These are phyloP conservation scores for Larimichthys crocea DNA, from an alignment of 2,113 vertebrate genomes.

Conservation along the genomic window DNA sequence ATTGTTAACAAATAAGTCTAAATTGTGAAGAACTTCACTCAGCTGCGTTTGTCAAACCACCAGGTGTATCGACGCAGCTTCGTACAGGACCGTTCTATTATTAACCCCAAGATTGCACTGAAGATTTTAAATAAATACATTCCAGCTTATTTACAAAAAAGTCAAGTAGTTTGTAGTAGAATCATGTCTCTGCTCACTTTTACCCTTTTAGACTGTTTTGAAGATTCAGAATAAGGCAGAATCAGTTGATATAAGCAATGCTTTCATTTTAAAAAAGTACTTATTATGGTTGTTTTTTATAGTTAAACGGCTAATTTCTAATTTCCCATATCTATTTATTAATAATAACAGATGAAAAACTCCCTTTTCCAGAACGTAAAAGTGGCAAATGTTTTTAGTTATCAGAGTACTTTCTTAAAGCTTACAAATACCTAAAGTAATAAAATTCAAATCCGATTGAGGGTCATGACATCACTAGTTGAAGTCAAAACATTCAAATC, in stretches of 20 bases:
- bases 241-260: neutral
- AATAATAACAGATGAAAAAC: neutral
- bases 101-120: constrained; percentile 1
- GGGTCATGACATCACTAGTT: constrained; percentile 6
- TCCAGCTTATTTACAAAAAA: constrained; percentile 48
- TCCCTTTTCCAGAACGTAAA: neutral
- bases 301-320: neutral
- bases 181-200: neutral
- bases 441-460: neutral
- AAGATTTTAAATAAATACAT: constrained; percentile 55
- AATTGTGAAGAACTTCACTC: constrained; percentile 28
- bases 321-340: neutral
- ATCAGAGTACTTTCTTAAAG: constrained; percentile 4
- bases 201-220: neutral
- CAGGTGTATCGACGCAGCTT: constrained; percentile 3
- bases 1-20: neutral
- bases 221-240: neutral
- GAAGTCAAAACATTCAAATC: constrained; percentile 17
- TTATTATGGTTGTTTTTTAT: neutral
- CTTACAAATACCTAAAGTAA: neutral
- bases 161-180: constrained; percentile 51
- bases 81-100: neutral
- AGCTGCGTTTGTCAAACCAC: constrained; percentile 10
- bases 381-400: too few relatives aligned
- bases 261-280: neutral